Conservation (phyloP, 2,797 vertebrate genomes). For the Acipenser ruthenus region DNA sequence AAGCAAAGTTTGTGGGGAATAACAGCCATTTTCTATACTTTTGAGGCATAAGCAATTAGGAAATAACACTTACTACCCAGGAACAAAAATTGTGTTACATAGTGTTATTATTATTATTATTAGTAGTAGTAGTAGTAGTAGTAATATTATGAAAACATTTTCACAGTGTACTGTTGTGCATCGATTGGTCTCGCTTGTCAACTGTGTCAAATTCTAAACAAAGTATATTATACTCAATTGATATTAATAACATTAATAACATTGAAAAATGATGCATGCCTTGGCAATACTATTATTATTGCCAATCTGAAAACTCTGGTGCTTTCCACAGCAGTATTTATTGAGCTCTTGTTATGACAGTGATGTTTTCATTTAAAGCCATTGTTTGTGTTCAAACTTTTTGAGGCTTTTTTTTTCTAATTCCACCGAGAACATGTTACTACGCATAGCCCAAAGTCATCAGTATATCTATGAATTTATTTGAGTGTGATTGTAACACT, state of each 20-base stretch:
- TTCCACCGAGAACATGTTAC: slow-evolving; percentile 5
- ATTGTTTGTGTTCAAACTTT: slow-evolving; percentile 30
- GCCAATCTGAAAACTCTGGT: slow-evolving; percentile 45
- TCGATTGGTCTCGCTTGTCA: no score
- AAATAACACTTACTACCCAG: no score
- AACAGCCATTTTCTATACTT: no score
- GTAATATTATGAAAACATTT: no score
- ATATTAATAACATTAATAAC: slow-evolving; percentile 38
- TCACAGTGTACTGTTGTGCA: no score
- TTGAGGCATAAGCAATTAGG: no score
- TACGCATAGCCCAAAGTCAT: slow-evolving; percentile 4
- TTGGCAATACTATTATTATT: slow-evolving; percentile 31
- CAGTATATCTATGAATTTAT: slow-evolving; percentile 5
- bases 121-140: no score
- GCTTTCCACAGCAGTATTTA: slow-evolving; percentile 47
- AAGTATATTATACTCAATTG: slow-evolving; percentile 21
- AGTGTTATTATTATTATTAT: no score
- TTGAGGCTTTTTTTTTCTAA: background rate
- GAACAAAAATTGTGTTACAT: no score
- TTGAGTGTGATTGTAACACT: slow-evolving; percentile 13
- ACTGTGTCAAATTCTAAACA: slow-evolving; percentile 25
- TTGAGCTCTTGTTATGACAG: slow-evolving; percentile 46
- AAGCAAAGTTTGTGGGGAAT: no score
- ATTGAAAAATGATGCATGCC: slow-evolving; percentile 37
- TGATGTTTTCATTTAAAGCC: slow-evolving; percentile 49